A percentile compares a stretch with the other conserved stretches of the same genome.
These are phyloP conservation scores for Rambutsinella grinnellia DNA, from an alignment of 2,888 invertebrate species.

Conservation along the genomic window DNA sequence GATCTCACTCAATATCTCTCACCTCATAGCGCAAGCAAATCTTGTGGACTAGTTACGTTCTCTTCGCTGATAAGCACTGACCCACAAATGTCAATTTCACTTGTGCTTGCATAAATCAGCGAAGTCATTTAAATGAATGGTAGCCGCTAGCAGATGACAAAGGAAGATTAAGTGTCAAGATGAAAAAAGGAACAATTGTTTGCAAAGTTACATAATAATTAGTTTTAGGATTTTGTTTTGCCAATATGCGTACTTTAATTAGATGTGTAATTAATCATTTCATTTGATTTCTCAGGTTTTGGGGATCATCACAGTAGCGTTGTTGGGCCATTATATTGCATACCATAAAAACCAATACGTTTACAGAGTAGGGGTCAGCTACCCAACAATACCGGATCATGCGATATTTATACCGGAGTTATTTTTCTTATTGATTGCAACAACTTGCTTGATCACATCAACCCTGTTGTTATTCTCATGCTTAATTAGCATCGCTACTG, in stretches of 20 bases:
- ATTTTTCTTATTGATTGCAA: slow-evolving; percentile 81
- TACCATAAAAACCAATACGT: slow-evolving; percentile 66
- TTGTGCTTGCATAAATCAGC: slow-evolving; percentile 20
- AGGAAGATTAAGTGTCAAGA: no score
- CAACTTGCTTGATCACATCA: slow-evolving; percentile 84
- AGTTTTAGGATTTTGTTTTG: no score
- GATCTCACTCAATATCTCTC: no score
- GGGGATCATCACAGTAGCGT: slow-evolving; percentile 81
- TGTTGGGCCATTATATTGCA: slow-evolving; percentile 76
- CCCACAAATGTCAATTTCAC: slow-evolving; percentile 28
- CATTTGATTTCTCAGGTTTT: slow-evolving; percentile 77
- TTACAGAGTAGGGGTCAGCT: slow-evolving; percentile 36
- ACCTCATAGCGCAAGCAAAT: no score
- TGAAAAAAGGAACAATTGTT: no score
- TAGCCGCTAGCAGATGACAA: no score
- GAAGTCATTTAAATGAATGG: background rate
- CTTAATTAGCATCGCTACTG: slow-evolving; percentile 83
- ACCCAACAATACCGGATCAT: slow-evolving; percentile 45
- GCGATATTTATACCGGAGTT: slow-evolving; percentile 73
- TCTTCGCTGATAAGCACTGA: slow-evolving; percentile 5
- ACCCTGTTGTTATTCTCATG: slow-evolving; percentile 82
- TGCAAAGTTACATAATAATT: no score
- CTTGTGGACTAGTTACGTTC: no score
- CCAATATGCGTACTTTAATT: no score
- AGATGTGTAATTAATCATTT: no score